Conservation (phyloP, 2,797 vertebrate species). For the Acrocephalus scirpaceus region DNA sequence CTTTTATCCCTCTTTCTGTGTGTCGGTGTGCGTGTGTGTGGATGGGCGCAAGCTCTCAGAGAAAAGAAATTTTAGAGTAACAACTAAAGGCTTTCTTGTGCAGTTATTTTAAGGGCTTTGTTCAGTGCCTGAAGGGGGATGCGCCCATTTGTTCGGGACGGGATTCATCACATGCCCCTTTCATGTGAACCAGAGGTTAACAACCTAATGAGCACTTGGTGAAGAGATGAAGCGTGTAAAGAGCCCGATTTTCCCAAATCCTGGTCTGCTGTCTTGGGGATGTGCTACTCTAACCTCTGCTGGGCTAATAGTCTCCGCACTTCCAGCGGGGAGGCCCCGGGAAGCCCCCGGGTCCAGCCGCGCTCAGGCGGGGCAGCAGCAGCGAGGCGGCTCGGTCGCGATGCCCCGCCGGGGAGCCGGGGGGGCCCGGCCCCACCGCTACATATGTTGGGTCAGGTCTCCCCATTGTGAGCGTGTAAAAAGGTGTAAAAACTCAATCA, state of each 20-base stretch:
- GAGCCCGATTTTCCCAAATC: slow-evolving; percentile 76
- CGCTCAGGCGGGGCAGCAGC: slow-evolving; percentile 78
- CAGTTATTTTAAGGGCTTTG: slow-evolving; percentile 81
- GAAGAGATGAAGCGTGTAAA: slow-evolving; percentile 89
- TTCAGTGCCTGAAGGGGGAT: slow-evolving; percentile 81
- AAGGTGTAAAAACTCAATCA: slow-evolving; percentile 89
- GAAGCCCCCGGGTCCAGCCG: slow-evolving; percentile 77
- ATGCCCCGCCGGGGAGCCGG: slow-evolving; percentile 78
- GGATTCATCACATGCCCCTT: slow-evolving; percentile 78
- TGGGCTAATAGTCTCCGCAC: slow-evolving; percentile 75
- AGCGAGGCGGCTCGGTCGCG: slow-evolving; percentile 75
- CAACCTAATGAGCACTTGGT: slow-evolving; percentile 85
- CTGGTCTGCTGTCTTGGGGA: slow-evolving; percentile 78
- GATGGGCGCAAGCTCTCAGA: slow-evolving; percentile 38
- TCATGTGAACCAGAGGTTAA: slow-evolving; percentile 86
- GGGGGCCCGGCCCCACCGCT: slow-evolving; percentile 86
- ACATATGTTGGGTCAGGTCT: slow-evolving; percentile 93
- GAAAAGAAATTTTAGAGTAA: slow-evolving; percentile 73
- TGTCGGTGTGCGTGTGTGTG: background rate
- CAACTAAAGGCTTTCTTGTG: slow-evolving; percentile 75
- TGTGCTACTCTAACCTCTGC: slow-evolving; percentile 88
- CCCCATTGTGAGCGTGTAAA: slow-evolving; percentile 86
- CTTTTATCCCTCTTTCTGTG: background rate
- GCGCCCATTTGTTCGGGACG: slow-evolving; percentile 77
- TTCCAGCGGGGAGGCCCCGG: slow-evolving; percentile 80